Percentiles rank a stretch among this genome's conserved stretches.
phyloP scores from a whole-genome alignment of 1,140 invertebrate genomes.

The Planococcus citri region DNA sequence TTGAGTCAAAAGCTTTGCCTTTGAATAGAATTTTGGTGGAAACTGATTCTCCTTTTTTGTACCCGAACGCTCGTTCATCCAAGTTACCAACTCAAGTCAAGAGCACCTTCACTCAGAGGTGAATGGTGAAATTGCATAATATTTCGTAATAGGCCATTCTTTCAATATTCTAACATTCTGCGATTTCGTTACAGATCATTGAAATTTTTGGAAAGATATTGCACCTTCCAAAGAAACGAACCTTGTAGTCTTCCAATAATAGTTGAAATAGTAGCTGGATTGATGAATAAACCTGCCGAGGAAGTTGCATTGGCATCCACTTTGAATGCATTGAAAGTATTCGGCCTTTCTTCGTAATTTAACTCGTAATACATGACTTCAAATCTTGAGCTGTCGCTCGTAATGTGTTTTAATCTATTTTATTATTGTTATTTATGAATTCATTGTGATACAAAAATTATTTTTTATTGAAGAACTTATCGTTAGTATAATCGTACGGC shows the following conservation, averaged over 20 bases:
- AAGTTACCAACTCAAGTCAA: slow-evolving; percentile 78
- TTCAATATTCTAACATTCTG: neutral
- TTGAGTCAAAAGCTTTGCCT: slow-evolving; percentile 66
- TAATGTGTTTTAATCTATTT: no score
- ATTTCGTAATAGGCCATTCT: neutral
- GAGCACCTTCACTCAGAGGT: slow-evolving; percentile 73
- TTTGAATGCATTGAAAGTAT: slow-evolving; percentile 85
- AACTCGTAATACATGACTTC: no score
- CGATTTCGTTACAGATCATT: slow-evolving; percentile 45
- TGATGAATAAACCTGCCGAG: slow-evolving; percentile 70
- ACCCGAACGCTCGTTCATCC: slow-evolving; percentile 84
- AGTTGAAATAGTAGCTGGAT: slow-evolving; percentile 85
- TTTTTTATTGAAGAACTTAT: no score
- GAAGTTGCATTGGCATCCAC: slow-evolving; percentile 85
- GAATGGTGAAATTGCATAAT: slow-evolving; percentile 24
- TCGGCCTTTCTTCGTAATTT: slow-evolving; percentile 46
- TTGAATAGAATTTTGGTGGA: slow-evolving; percentile 75
- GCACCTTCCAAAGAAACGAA: slow-evolving; percentile 91
- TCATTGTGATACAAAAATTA: no score
- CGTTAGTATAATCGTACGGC: no score
- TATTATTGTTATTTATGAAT: no score
- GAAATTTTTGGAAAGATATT: slow-evolving; percentile 59
- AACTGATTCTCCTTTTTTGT: slow-evolving; percentile 92
- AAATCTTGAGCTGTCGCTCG: no score
- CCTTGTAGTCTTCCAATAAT: slow-evolving; percentile 85